Evolutionary conservation across 1,140 invertebrate species (phyloP).

Genomic region (Phocides pigmalion): DNA sequence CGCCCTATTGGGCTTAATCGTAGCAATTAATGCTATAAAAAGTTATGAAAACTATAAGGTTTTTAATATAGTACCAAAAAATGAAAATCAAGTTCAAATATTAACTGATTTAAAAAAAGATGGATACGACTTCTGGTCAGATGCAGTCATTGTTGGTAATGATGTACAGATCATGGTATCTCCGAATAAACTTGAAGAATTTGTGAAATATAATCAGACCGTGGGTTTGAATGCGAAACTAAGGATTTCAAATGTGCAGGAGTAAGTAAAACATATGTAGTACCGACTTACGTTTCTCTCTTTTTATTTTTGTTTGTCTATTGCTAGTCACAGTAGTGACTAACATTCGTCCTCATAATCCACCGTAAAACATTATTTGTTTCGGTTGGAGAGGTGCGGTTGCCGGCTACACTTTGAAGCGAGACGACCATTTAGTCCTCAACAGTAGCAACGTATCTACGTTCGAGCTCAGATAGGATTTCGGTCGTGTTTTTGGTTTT

Average conservation of each 20-base stretch:
- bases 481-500: too few relatives aligned
- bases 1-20: constrained; percentile 4
- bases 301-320: too few relatives aligned
- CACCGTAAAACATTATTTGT: too few relatives aligned
- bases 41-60: constrained; percentile 82
- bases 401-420: too few relatives aligned
- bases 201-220: constrained; percentile 41
- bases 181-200: constrained; percentile 48
- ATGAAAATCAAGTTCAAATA: constrained; percentile 52
- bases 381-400: too few relatives aligned
- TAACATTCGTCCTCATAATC: too few relatives aligned
- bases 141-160: constrained; percentile 41
- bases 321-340: too few relatives aligned
- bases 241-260: constrained; percentile 66
- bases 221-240: constrained; percentile 47
- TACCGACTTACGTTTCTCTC: too few relatives aligned
- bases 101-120: constrained; percentile 51
- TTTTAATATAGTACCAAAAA: constrained; percentile 72
- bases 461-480: too few relatives aligned
- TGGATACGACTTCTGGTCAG: constrained; percentile 61
- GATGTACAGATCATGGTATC: constrained; percentile 60
- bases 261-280: too few relatives aligned
- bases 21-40: constrained; percentile 43
- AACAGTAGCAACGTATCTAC: too few relatives aligned
- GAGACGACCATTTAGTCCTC: too few relatives aligned